phyloP scores from a whole-genome alignment of 2,797 vertebrate species.

The Mallotus villosus region DNA sequence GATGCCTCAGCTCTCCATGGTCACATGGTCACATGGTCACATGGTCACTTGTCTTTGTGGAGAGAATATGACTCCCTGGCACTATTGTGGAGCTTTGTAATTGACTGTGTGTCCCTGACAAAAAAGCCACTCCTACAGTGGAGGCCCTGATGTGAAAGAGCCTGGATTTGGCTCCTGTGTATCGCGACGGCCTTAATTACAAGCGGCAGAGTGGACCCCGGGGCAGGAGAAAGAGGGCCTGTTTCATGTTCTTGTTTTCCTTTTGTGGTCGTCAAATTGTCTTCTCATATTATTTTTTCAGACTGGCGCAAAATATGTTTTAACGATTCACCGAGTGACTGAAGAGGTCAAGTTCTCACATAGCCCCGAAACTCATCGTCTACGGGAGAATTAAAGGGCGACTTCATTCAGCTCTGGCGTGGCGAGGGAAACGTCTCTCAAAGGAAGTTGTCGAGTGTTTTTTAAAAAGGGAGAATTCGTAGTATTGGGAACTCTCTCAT shows the following conservation, averaged over 20 bases:
- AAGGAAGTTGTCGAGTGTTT: background rate
- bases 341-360: constrained; percentile 59
- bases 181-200: constrained; percentile 78
- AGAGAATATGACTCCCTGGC: constrained; percentile 63
- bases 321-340: constrained; percentile 59
- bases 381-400: constrained; percentile 37
- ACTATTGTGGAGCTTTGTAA: constrained; percentile 75
- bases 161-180: constrained; percentile 66
- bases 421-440: background rate
- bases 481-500: background rate
- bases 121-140: constrained; percentile 69
- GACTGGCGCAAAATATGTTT: constrained; percentile 58
- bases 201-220: constrained; percentile 67
- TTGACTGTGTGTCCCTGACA: constrained; percentile 75
- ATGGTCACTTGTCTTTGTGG: constrained; percentile 61
- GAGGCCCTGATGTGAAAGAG: constrained; percentile 73
- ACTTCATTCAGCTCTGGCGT: background rate
- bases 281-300: constrained; percentile 72
- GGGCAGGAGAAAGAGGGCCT: constrained; percentile 57
- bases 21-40: no score
- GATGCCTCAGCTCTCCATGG: constrained; percentile 63
- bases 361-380: constrained; percentile 50
- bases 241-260: constrained; percentile 71
- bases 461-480: background rate
- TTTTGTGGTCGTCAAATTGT: constrained; percentile 73